These are phyloP conservation scores for Triplophysa dalaica DNA, from an alignment of 2,113 vertebrate species.

Conservation along the genomic window DNA sequence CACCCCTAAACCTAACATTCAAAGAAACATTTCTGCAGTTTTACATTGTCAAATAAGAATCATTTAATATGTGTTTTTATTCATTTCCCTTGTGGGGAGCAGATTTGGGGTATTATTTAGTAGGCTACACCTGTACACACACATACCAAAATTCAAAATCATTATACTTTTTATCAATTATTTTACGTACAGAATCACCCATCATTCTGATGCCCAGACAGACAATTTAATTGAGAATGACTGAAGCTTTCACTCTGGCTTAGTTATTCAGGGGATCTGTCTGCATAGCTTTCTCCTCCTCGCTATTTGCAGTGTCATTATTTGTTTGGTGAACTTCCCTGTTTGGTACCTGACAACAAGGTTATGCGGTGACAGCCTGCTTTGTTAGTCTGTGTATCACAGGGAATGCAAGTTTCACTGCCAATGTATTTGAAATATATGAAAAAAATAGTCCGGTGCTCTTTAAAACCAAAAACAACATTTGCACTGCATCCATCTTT, in stretches of 20 bases:
- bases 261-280: not conserved
- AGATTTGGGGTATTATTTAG: no score
- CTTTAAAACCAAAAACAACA: no score
- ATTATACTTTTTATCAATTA: not conserved
- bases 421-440: no score
- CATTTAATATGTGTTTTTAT: no score
- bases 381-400: no score
- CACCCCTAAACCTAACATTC: no score
- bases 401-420: no score
- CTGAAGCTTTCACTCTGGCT: constrained; percentile 8
- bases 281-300: not conserved
- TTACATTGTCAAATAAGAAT: no score
- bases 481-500: no score
- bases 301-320: constrained; percentile 1
- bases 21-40: no score
- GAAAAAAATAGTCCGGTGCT: constrained; percentile 8
- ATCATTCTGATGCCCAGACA: not conserved
- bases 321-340: constrained; percentile 17
- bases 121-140: not conserved
- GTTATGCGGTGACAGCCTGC: constrained; percentile 16
- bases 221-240: not conserved
- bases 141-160: not conserved
- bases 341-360: constrained; percentile 1
- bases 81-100: no score
- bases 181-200: not conserved